phyloP scores from a whole-genome alignment of 2,113 vertebrate species.

The Odocoileus virginianus region DNA sequence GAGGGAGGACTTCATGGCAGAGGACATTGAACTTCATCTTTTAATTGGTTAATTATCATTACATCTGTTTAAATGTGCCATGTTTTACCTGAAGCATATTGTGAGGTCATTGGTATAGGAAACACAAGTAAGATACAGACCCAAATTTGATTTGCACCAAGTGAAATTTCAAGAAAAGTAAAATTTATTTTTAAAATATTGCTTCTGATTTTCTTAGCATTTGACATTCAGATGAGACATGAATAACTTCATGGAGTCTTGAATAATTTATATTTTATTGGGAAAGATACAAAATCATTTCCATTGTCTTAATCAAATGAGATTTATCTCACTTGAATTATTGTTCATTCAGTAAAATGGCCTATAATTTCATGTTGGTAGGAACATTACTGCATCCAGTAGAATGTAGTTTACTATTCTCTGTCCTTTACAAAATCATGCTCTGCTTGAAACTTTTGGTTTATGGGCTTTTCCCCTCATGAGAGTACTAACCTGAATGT shows the following conservation, averaged over 20 bases:
- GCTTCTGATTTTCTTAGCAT: conserved; percentile 17
- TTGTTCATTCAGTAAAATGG: background rate
- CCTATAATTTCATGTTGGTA: background rate
- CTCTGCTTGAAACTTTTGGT: conserved; percentile 45
- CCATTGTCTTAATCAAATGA: conserved; percentile 44
- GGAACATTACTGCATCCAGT: background rate
- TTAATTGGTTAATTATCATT: background rate
- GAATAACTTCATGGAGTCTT: conserved; percentile 20
- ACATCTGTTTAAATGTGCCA: background rate
- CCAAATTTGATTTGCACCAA: background rate
- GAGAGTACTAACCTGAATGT: conserved; percentile 39
- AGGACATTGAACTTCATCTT: background rate
- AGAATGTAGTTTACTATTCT: background rate
- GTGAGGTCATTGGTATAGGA: background rate
- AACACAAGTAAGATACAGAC: background rate
- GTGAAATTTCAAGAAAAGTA: background rate
- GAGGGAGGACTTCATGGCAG: background rate
- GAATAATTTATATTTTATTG: conserved; percentile 48
- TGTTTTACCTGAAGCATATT: background rate
- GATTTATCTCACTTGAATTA: background rate
- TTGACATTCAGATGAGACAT: background rate
- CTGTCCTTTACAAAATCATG: conserved; percentile 60
- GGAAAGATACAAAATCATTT: background rate
- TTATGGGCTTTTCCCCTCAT: conserved; percentile 18
- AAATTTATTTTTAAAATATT: conserved; percentile 35